These are phyloP conservation scores for Gymnodraco acuticeps DNA, from an alignment of 2,797 vertebrate species.

Conservation along the genomic window DNA sequence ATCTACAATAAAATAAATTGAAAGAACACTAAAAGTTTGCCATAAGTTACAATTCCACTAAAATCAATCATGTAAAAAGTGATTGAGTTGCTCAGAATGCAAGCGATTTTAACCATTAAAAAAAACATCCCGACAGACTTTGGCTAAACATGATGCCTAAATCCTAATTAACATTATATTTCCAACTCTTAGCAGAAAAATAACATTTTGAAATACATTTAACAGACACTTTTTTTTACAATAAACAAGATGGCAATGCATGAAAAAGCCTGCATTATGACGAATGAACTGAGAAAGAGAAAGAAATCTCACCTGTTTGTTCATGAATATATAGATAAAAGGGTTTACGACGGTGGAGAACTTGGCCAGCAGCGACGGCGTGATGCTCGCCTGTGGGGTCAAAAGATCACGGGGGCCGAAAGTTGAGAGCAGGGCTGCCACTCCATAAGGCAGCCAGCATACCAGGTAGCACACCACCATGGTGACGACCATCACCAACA, in stretches of 20 bases:
- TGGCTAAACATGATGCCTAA: neutral
- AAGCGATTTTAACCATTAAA: neutral
- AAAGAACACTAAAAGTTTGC: no score
- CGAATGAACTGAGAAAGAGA: neutral
- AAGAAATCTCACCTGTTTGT: constrained; percentile 84
- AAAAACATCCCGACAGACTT: neutral
- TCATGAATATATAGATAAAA: constrained; percentile 89
- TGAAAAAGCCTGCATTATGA: no score
- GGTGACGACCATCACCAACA: constrained; percentile 85
- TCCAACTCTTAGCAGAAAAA: no score
- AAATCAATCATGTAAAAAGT: no score
- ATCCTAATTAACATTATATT: neutral
- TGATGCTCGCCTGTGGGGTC: constrained; percentile 81
- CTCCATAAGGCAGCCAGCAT: constrained; percentile 88
- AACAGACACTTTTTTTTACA: neutral
- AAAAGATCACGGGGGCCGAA: constrained; percentile 82
- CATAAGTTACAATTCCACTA: no score
- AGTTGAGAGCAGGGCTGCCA: constrained; percentile 83
- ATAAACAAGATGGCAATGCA: neutral
- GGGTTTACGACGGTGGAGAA: constrained; percentile 88
- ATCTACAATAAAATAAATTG: no score
- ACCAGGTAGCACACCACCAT: constrained; percentile 88
- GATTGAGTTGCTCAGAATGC: neutral
- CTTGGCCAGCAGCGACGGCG: constrained; percentile 88
- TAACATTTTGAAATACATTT: no score